Evolutionary conservation across 2,888 invertebrate genomes (phyloP).

Genomic region (Hyposoter dolosus): DNA sequence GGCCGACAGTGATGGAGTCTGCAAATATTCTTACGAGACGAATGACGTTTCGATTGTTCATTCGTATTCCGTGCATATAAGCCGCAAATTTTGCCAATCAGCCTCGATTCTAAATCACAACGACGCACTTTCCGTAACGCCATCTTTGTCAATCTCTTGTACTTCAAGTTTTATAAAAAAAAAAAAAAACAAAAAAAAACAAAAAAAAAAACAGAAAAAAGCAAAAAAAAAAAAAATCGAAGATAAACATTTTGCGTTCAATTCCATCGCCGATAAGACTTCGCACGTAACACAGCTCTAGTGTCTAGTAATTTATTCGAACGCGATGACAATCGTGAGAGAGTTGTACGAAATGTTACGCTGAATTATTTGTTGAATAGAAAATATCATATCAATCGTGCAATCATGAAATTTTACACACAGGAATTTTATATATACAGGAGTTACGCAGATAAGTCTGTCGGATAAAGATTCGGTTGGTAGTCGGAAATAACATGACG

Average conservation of each 20-base stretch:
- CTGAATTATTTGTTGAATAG: slow-evolving; percentile 72
- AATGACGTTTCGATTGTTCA: not conserved
- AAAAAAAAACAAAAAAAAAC: slow-evolving; percentile 33
- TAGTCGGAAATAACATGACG: slow-evolving; percentile 39
- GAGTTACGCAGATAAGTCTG: slow-evolving; percentile 30
- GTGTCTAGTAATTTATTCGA: slow-evolving; percentile 83
- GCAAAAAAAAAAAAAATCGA: slow-evolving; percentile 19
- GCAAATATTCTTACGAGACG: slow-evolving; percentile 10
- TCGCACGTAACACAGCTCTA: slow-evolving; percentile 76
- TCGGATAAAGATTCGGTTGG: not conserved
- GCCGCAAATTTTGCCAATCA: slow-evolving; percentile 48
- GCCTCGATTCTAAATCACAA: slow-evolving; percentile 53
- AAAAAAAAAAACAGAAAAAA: slow-evolving; percentile 20
- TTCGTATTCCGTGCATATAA: slow-evolving; percentile 7
- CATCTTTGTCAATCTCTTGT: slow-evolving; percentile 61
- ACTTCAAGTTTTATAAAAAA: slow-evolving; percentile 64
- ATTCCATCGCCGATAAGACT: slow-evolving; percentile 82
- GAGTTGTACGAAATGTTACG: slow-evolving; percentile 67
- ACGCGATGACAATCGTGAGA: slow-evolving; percentile 75
- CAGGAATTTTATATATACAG: slow-evolving; percentile 74
- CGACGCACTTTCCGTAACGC: slow-evolving; percentile 58
- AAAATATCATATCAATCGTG: slow-evolving; percentile 82
- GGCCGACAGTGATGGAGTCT: slow-evolving; percentile 23
- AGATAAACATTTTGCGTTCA: slow-evolving; percentile 72
- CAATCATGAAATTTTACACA: slow-evolving; percentile 74